phyloP scores from a whole-genome alignment of 2,888 invertebrate genomes.

The Xanthorhoe designata region DNA sequence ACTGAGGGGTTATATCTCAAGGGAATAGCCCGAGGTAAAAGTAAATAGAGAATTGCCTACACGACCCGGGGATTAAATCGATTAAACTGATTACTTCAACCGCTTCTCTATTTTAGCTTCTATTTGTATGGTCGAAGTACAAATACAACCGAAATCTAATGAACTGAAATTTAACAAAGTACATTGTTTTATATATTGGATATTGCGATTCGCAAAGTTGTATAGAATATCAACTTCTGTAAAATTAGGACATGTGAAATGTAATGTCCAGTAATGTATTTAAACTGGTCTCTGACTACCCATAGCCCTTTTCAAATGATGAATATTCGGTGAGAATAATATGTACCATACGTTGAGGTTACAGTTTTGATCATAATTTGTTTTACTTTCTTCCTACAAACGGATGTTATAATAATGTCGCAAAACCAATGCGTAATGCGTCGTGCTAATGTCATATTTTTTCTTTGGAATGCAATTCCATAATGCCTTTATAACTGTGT shows the following conservation, averaged over 20 bases:
- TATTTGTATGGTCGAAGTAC: not conserved
- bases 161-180: too few relatives aligned
- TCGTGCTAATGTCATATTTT: not conserved
- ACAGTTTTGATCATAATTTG: too few relatives aligned
- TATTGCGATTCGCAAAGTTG: too few relatives aligned
- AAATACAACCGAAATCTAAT: not conserved
- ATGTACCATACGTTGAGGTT: too few relatives aligned
- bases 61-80: slow-evolving; percentile 5
- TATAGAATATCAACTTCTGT: too few relatives aligned
- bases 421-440: not conserved
- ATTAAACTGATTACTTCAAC: slow-evolving; percentile 14
- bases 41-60: slow-evolving; percentile 8
- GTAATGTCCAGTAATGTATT: too few relatives aligned
- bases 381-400: not conserved
- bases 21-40: slow-evolving; percentile 10
- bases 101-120: not conserved
- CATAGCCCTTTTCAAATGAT: too few relatives aligned
- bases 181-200: too few relatives aligned
- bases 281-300: too few relatives aligned
- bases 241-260: too few relatives aligned
- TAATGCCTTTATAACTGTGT: slow-evolving; percentile 20
- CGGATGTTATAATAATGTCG: not conserved
- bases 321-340: too few relatives aligned
- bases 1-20: slow-evolving; percentile 9
- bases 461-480: slow-evolving; percentile 22